phyloP scores from a whole-genome alignment of 2,797 vertebrate species.

The Cetoscarus ocellatus region DNA sequence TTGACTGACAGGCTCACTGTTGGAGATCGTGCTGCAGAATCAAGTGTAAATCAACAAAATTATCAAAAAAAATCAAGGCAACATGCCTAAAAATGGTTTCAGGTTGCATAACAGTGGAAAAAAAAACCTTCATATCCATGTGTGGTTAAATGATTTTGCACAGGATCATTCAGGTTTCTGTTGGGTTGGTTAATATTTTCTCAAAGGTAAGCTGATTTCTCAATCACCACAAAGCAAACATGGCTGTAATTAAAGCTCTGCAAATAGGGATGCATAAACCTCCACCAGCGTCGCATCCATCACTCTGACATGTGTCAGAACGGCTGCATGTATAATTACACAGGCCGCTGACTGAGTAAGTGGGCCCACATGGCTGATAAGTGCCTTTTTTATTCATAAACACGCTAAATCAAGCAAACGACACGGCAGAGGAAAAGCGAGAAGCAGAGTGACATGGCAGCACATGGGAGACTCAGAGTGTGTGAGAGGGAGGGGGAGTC shows the following conservation, averaged over 20 bases:
- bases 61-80: too few relatives aligned
- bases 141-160: background rate
- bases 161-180: constrained; percentile 1
- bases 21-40: too few relatives aligned
- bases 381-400: constrained; percentile 6
- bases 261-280: constrained; percentile 56
- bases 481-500: constrained; percentile 19
- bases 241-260: constrained; percentile 57
- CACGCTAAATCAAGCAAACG: constrained; percentile 38
- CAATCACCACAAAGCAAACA: constrained; percentile 61
- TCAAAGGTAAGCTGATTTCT: constrained; percentile 48
- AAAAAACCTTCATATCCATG: background rate
- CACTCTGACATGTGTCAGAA: constrained; percentile 66
- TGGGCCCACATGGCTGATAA: constrained; percentile 22
- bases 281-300: constrained; percentile 40
- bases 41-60: too few relatives aligned
- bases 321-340: constrained; percentile 64
- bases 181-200: constrained; percentile 23
- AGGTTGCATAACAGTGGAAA: background rate
- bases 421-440: constrained; percentile 27
- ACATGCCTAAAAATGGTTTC: background rate
- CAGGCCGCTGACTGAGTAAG: constrained; percentile 55
- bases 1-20: too few relatives aligned
- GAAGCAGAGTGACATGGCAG: background rate
- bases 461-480: background rate